A percentile compares a stretch with the other conserved stretches of the same genome.
phyloP scores from a whole-genome alignment of 2,797 vertebrate species.

The Arremon aurantiirostris region DNA sequence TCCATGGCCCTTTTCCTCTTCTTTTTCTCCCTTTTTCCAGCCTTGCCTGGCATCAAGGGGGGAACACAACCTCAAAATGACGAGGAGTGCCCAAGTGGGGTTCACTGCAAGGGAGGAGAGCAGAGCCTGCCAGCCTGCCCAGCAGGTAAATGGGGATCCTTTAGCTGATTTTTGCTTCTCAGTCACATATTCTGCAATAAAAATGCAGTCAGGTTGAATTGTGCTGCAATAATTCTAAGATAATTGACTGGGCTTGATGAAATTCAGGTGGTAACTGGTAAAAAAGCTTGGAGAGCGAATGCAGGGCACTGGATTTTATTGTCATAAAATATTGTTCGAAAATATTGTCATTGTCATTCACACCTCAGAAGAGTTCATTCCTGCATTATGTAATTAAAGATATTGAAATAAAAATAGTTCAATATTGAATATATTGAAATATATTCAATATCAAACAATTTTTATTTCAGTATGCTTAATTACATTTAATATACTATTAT shows the following conservation, averaged over 20 bases:
- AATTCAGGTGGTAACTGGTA: neutral
- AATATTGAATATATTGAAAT: too few relatives aligned
- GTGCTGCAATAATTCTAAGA: neutral
- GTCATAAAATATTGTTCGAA: neutral
- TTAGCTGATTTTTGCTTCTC: neutral
- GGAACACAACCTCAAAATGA: neutral
- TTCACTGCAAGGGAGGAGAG: neutral
- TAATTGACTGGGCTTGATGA: neutral
- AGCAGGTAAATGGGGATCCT: conserved; percentile 53
- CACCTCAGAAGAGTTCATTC: neutral
- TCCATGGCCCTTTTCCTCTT: conserved; percentile 22
- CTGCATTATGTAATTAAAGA: neutral
- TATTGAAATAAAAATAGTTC: too few relatives aligned
- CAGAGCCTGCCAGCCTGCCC: conserved; percentile 1
- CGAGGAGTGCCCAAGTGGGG: conserved; percentile 9
- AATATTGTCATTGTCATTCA: too few relatives aligned
- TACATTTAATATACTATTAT: neutral
- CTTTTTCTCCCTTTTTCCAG: neutral
- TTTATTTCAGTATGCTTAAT: neutral
- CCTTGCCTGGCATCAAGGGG: neutral
- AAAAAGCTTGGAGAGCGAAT: neutral
- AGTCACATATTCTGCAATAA: neutral
- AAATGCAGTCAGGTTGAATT: neutral
- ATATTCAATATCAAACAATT: too few relatives aligned
- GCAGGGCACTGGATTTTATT: neutral